phyloP scores from a whole-genome alignment of 2,113 vertebrate genomes.

The Macrotus californicus region DNA sequence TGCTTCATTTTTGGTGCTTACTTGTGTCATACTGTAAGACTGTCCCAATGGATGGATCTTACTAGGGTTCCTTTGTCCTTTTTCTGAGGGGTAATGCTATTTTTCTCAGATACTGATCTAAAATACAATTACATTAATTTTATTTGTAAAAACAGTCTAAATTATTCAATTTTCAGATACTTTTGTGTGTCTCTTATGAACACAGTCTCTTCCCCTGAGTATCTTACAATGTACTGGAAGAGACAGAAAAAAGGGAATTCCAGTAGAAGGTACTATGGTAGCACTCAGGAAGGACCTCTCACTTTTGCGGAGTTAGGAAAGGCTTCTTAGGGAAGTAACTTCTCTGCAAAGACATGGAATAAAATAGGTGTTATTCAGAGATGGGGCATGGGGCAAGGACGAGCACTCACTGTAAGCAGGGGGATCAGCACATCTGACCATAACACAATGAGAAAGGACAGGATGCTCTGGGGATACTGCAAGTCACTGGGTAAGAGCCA shows the following conservation, averaged over 20 bases:
- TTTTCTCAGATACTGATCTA: not conserved
- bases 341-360: not conserved
- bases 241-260: not conserved
- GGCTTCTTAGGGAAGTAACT: not conserved
- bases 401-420: fast-evolving
- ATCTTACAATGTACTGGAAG: not conserved
- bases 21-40: not conserved
- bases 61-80: not conserved
- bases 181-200: not conserved
- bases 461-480: too few species aligned
- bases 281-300: fast-evolving
- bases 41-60: not conserved
- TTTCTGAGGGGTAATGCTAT: not conserved
- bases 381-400: not conserved
- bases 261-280: not conserved
- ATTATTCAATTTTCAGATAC: not conserved
- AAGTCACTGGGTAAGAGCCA: not conserved
- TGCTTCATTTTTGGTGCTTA: not conserved
- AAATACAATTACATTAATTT: not conserved
- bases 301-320: not conserved
- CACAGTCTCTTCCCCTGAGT: not conserved
- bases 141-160: not conserved
- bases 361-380: not conserved
- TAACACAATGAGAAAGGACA: not conserved
- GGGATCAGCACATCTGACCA: not conserved